Conservation (phyloP, 2,888 invertebrate genomes). For the Seira ritae region DNA sequence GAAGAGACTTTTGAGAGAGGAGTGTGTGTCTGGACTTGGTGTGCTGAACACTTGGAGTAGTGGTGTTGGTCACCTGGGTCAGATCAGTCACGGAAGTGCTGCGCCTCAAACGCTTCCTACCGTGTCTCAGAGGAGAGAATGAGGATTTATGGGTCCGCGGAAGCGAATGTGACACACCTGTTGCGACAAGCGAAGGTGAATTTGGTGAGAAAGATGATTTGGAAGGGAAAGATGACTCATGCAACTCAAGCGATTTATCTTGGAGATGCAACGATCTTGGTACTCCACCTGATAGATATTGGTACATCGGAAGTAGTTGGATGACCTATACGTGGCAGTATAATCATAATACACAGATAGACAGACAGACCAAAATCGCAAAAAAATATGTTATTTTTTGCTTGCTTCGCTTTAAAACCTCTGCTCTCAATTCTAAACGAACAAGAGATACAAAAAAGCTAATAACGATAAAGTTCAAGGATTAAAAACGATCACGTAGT, state of each 20-base stretch:
- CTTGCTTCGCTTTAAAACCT: no score
- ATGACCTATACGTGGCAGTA: slow-evolving; percentile 55
- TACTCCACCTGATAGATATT: slow-evolving; percentile 63
- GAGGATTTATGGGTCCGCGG: slow-evolving; percentile 74
- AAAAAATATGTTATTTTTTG: no score
- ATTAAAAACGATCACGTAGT: background rate
- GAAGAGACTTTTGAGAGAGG: slow-evolving; percentile 73
- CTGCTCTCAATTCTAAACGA: no score
- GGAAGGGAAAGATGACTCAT: slow-evolving; percentile 67
- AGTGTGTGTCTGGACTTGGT: slow-evolving; percentile 66
- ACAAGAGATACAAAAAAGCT: background rate
- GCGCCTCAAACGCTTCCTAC: slow-evolving; percentile 73
- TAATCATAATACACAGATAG: slow-evolving; percentile 43
- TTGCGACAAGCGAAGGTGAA: slow-evolving; percentile 73
- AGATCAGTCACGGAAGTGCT: slow-evolving; percentile 73
- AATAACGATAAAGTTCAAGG: background rate
- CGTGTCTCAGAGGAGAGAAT: slow-evolving; percentile 73
- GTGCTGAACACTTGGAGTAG: slow-evolving; percentile 58
- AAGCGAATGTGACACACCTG: slow-evolving; percentile 73
- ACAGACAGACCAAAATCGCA: no score
- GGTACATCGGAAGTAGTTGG: slow-evolving; percentile 61
- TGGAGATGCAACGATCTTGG: slow-evolving; percentile 69
- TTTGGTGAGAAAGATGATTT: slow-evolving; percentile 72
- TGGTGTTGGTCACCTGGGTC: slow-evolving; percentile 67
- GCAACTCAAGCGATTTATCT: slow-evolving; percentile 71